Percentiles rank a stretch among this genome's conserved stretches.
These are phyloP conservation scores for Zaprionus capensis DNA, from an alignment of 1,140 invertebrate species.

Conservation along the genomic window DNA sequence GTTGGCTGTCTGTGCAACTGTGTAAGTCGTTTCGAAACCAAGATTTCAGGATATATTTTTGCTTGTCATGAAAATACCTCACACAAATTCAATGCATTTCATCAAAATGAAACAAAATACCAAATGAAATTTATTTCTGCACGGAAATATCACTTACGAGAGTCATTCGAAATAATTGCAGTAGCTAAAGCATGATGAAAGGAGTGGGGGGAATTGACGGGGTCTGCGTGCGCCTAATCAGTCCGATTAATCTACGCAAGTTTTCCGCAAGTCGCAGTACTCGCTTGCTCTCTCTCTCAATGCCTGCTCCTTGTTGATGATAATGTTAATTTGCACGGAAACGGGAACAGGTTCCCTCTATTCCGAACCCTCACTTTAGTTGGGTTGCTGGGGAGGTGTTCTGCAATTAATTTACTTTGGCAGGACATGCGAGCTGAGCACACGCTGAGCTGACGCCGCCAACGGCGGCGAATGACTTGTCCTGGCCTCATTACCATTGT, in stretches of 20 bases:
- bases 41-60: too few species aligned
- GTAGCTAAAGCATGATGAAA: neutral
- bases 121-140: conserved; percentile 28
- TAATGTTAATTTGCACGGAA: conserved; percentile 79
- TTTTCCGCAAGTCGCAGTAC: conserved; percentile 45
- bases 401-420: conserved; percentile 82
- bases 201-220: neutral
- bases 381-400: conserved; percentile 5
- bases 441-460: conserved; percentile 52
- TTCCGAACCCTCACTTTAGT: neutral
- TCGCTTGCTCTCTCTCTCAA: conserved; percentile 30
- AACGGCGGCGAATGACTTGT: conserved; percentile 37
- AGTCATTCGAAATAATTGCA: conserved; percentile 83
- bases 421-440: conserved; percentile 70
- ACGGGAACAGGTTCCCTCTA: conserved; percentile 43
- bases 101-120: neutral
- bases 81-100: conserved; percentile 28
- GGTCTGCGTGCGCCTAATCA: conserved; percentile 75
- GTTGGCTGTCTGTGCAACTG: too few species aligned
- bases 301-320: conserved; percentile 50
- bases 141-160: conserved; percentile 78
- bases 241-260: conserved; percentile 77
- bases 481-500: conserved; percentile 67
- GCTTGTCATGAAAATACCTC: too few species aligned
- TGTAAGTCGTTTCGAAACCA: too few species aligned